Evolutionary conservation across 2,888 invertebrate genomes (phyloP), one percentile per base, ranked within the genome.

Genomic region (Drosophila vallismaia): DNA sequence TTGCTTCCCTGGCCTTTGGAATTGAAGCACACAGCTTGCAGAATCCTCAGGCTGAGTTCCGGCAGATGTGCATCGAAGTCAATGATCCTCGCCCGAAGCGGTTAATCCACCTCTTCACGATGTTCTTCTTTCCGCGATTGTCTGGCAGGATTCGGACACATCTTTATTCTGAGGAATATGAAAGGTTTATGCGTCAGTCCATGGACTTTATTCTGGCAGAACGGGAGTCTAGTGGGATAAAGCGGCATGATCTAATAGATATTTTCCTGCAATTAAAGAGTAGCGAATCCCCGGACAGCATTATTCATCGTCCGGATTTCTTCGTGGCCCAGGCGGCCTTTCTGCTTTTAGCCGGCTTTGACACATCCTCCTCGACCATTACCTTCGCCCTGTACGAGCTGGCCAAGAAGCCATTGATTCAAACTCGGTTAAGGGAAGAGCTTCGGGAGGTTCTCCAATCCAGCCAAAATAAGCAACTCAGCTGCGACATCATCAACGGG

Each of bases 181-280:
- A 85, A 6, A 75, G 76, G 1, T 93, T 92, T 59, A 77, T 93
- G 45, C 83, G 91, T 1, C 52, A 79, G 0, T 84, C 90, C 1
- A 91, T 93, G 40, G 90, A 90, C 75, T 88, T 90, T n/a, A 90
- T 91, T 0, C 89, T 93, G 26, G 73, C 83, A 0, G 83, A 91
- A 4, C 89, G 93, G 0, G 88, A 90, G 38, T 74, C 85, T 3
- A 89, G 89, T 8, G 92, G 91, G 0, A 62, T 75, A 1, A 89
- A 89, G 29, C 86, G 92, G 4, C 89, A 92, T 48, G 93, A 93
- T 77, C 88, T 93, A 3, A 91, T 93, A 12, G 93, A 93, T 48
- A 85, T 92, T 12, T 86, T 93, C n/a, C 76, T 93, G 49, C 90
- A 91, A 29, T 62, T 93, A 29, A 91, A 89, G 56, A 86, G 90